These are phyloP conservation scores for Metellina segmentata DNA, from an alignment of 2,888 invertebrate species.

Conservation along the genomic window DNA sequence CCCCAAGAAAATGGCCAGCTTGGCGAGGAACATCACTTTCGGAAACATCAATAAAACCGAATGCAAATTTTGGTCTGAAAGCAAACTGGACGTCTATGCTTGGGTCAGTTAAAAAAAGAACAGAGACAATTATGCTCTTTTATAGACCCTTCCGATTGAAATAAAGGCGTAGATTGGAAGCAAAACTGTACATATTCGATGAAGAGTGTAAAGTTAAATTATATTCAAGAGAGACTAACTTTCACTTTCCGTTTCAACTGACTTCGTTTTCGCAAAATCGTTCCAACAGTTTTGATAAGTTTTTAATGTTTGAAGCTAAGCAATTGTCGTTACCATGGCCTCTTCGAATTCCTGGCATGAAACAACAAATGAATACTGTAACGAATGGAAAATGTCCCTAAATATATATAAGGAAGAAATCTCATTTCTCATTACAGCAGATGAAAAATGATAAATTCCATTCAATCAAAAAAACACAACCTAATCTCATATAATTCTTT, in stretches of 20 bases:
- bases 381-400: no score
- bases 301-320: no score
- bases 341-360: no score
- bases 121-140: not conserved
- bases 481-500: not conserved
- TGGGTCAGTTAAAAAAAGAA: slow-evolving; percentile 79
- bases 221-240: not conserved
- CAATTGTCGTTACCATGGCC: no score
- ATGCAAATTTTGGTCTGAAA: slow-evolving; percentile 79
- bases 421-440: no score
- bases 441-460: no score
- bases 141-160: not conserved
- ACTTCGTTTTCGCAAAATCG: not conserved
- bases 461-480: no score
- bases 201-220: not conserved
- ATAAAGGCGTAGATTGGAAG: slow-evolving; percentile 6
- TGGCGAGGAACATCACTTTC: slow-evolving; percentile 77
- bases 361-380: no score
- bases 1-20: slow-evolving; percentile 78
- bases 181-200: not conserved
- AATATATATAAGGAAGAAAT: no score
- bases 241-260: not conserved
- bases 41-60: slow-evolving; percentile 78
- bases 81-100: slow-evolving; percentile 79
- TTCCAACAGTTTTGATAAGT: no score